Base-by-base conservation (phyloP, 2,113 vertebrate species). In the Anoura caudifer region DNA sequence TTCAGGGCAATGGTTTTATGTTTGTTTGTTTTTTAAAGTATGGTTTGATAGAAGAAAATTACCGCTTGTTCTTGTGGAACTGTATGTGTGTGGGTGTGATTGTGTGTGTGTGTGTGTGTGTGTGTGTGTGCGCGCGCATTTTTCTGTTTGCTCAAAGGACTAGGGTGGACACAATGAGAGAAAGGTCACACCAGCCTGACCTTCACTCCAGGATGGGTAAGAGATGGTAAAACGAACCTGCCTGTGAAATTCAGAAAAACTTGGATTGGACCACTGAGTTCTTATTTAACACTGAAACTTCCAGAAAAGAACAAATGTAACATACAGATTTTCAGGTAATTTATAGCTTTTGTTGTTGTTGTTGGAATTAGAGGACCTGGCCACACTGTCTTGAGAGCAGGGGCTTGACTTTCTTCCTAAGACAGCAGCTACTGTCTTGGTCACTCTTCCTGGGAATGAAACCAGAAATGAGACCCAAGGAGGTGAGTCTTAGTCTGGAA, bases 261-360 rank as follows among this genome's bases (percentile, higher is more conserved):
- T 33, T 91, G 22, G 47, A 47, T 52, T 91, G 17, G 52, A 75
- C 19, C 22, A 59, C n/a, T 75, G 79, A 95, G 5, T 9, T 43
- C 10, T 36, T 82, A 54, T 80, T 86, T 54, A 93, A 88, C 79
- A 73, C 61, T 65, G 4, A 82, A 96, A 94, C 50, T 19, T 52
- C 36, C 54, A 89, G 56, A 56, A 75, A 92, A 92, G 38, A 95
- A 92, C 13, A n/a, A 77, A 76, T 47, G 22, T 61, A 77, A 77
- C 73, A 83, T 26, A 81, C 4, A 61, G 20, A 96, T 88, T 88
- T 95, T 82, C 59, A 91, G 31, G 84, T 87, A 59, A 72, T 67
- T 77, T 79, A 31, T 14, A 70, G 9, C 38, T 72, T 87, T 94
- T 96, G 9, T 47, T 52, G 3, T 17, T 50, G 3, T 85, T 77